Evolutionary conservation across 2,888 invertebrate species (phyloP).

Genomic region (Lasius platythorax): DNA sequence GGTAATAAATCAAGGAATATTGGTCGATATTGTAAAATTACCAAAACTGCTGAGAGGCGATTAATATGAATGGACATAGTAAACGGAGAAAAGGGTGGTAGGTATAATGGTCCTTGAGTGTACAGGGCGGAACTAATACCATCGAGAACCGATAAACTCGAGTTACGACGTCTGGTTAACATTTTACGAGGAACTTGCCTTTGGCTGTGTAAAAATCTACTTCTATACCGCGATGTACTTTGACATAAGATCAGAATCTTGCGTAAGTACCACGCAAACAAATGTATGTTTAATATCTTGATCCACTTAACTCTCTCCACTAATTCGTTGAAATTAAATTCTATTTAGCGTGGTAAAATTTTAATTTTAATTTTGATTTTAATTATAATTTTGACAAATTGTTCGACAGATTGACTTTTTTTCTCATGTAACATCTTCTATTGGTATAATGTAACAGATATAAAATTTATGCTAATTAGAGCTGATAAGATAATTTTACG

Average conservation of each 20-base stretch:
- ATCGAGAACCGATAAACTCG: constrained; percentile 73
- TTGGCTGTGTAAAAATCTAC: constrained; percentile 58
- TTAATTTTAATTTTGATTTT: no score
- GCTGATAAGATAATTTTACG: not conserved
- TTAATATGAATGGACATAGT: constrained; percentile 63
- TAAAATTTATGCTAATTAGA: not conserved
- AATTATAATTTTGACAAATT: not conserved
- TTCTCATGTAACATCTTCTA: not conserved
- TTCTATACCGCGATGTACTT: constrained; percentile 68
- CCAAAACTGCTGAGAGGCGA: constrained; percentile 60
- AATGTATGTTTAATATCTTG: constrained; percentile 66
- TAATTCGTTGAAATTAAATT: not conserved
- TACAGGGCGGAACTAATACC: constrained; percentile 71
- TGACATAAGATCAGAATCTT: constrained; percentile 63
- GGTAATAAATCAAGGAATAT: constrained; percentile 24
- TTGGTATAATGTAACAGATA: not conserved
- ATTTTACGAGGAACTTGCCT: constrained; percentile 68
- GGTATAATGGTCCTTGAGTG: constrained; percentile 62
- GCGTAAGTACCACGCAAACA: constrained; percentile 65
- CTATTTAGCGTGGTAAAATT: not conserved
- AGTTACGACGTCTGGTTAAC: constrained; percentile 75
- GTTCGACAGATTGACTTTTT: not conserved
- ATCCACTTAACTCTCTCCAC: not conserved
- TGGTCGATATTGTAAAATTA: constrained; percentile 15
- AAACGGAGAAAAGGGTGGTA: constrained; percentile 62